Conservation (phyloP, 2,797 vertebrate genomes). For the Ctenosaura bakeri region DNA sequence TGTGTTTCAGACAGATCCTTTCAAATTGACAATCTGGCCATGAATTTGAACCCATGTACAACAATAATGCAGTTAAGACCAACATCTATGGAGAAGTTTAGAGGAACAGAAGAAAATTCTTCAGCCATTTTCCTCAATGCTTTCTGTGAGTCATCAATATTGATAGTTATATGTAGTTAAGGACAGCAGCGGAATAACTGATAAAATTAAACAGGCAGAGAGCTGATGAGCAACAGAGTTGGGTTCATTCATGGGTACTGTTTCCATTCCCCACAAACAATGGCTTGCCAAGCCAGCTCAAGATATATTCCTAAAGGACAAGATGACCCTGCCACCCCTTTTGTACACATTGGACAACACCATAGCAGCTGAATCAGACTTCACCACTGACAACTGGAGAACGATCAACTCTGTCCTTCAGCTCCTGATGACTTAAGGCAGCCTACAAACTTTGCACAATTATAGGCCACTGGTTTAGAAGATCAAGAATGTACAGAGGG, state of each 20-base stretch:
- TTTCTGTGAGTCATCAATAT: background rate
- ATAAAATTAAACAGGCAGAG: background rate
- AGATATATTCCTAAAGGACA: background rate
- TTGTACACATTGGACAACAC: background rate
- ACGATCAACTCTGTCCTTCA: background rate
- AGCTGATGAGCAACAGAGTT: background rate
- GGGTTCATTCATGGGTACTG: background rate
- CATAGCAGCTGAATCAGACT: background rate
- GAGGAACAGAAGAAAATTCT: background rate
- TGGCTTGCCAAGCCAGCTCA: background rate
- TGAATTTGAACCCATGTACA: background rate
- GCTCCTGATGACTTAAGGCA: background rate
- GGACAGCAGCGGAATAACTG: background rate
- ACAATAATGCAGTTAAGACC: background rate
- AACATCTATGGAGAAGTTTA: background rate
- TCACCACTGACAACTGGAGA: background rate
- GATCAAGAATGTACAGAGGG: background rate
- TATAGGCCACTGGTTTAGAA: background rate
- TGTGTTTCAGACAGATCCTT: background rate
- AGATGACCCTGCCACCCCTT: background rate
- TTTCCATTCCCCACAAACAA: background rate
- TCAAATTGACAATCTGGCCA: conserved; percentile 17
- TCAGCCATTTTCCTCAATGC: background rate
- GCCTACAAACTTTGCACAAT: background rate
- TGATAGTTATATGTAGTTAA: background rate